Percentiles rank a stretch among this genome's conserved stretches.
phyloP scores from a whole-genome alignment of 2,113 vertebrate genomes.

The Spea bombifrons region DNA sequence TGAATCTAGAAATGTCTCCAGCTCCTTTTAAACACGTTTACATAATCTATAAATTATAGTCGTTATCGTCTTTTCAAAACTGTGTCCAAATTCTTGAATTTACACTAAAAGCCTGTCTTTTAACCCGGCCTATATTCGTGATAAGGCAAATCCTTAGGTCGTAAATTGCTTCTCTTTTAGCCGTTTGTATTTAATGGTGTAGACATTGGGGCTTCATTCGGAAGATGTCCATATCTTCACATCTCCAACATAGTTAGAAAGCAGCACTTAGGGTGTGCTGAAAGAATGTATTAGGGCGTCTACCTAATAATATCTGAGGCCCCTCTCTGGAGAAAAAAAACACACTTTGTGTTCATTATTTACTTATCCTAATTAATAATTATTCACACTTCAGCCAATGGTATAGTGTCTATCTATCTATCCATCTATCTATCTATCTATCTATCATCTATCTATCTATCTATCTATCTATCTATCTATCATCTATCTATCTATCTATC shows the following conservation, averaged over 20 bases:
- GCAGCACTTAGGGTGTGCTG: neutral
- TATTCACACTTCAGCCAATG: too few species aligned
- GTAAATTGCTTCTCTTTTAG: constrained; percentile 37
- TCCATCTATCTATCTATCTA: too few species aligned
- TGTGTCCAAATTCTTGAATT: constrained; percentile 41
- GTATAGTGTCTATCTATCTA: too few species aligned
- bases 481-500: too few species aligned
- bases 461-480: too few species aligned
- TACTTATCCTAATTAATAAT: too few species aligned
- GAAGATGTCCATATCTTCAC: constrained; percentile 31
- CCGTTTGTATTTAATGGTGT: constrained; percentile 31
- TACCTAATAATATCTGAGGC: neutral
- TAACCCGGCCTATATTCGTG: constrained; percentile 40
- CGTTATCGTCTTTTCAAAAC: constrained; percentile 34
- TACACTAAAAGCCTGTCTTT: constrained; percentile 46
- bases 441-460: too few species aligned
- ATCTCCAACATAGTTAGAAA: constrained; percentile 11
- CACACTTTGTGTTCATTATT: too few species aligned
- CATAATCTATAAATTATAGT: constrained; percentile 42
- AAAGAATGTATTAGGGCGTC: constrained; percentile 10
- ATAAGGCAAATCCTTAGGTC: constrained; percentile 45
- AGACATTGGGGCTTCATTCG: constrained; percentile 37
- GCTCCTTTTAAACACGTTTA: constrained; percentile 36
- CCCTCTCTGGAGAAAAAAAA: too few species aligned
- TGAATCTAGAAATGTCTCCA: constrained; percentile 29